phyloP scores from a whole-genome alignment of 2,797 vertebrate genomes.

The Alauda arvensis region DNA sequence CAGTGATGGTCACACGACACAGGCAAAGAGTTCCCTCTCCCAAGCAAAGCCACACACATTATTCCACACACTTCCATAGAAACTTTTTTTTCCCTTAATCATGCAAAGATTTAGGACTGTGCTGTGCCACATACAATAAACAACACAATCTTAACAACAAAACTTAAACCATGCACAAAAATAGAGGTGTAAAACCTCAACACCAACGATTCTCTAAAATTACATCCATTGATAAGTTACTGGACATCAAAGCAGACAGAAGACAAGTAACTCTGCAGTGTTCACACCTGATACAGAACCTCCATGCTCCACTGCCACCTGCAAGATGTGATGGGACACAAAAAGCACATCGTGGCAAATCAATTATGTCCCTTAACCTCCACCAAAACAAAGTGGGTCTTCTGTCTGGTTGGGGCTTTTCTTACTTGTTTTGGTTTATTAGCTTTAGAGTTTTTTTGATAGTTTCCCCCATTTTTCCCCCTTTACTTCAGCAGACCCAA shows the following conservation, averaged over 20 bases:
- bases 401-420: neutral
- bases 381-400: neutral
- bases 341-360: neutral
- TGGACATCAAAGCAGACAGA: neutral
- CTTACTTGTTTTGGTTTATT: neutral
- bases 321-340: neutral
- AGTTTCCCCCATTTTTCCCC: neutral
- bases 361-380: neutral
- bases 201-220: neutral
- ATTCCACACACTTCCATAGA: neutral
- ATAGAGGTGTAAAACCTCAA: neutral
- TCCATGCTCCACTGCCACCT: rapidly evolving
- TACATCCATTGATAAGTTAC: neutral
- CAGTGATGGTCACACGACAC: neutral
- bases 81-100: neutral
- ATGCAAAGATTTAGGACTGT: neutral
- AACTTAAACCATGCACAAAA: neutral
- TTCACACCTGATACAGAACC: neutral
- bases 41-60: neutral
- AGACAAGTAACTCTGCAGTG: neutral
- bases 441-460: neutral
- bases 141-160: neutral
- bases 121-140: neutral
- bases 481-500: neutral
- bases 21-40: neutral